These are phyloP conservation scores for Chrosomus eos DNA, from an alignment of 2,797 vertebrate species.

Conservation along the genomic window DNA sequence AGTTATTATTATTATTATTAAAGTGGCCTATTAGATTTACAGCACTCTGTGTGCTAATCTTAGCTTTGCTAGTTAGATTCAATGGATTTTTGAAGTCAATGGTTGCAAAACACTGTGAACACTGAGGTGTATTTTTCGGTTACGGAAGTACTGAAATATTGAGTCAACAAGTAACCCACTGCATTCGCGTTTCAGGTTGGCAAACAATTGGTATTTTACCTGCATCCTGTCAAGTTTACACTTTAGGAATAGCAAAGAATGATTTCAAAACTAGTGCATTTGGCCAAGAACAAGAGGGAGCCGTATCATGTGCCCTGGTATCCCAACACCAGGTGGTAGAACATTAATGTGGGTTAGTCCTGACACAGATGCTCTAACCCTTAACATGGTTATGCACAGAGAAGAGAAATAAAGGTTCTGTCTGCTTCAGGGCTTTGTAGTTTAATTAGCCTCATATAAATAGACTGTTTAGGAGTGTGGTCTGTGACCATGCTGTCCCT, in stretches of 20 bases:
- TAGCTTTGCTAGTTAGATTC: conserved; percentile 3
- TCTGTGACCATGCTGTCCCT: conserved; percentile 42
- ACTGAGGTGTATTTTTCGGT: conserved; percentile 9
- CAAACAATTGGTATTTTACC: neutral
- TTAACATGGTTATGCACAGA: neutral
- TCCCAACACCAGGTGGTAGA: conserved; percentile 47
- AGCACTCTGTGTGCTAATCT: neutral
- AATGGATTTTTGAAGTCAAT: conserved; percentile 20
- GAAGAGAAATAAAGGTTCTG: neutral
- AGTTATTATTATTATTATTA: neutral
- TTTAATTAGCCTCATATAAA: conserved; percentile 56
- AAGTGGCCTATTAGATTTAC: neutral
- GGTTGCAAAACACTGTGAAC: neutral
- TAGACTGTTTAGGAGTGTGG: conserved; percentile 38
- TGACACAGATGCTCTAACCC: conserved; percentile 23
- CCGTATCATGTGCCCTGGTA: neutral
- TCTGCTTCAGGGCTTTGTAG: conserved; percentile 34
- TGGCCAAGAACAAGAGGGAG: neutral
- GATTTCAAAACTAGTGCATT: neutral
- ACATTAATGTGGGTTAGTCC: conserved; percentile 35
- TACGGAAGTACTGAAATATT: conserved; percentile 4
- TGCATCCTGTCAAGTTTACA: neutral
- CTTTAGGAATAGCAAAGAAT: neutral
- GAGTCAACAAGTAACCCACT: neutral
- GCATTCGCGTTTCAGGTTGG: neutral